These are phyloP conservation scores for Bucorvus abyssinicus DNA, from an alignment of 2,797 vertebrate genomes.

Conservation along the genomic window DNA sequence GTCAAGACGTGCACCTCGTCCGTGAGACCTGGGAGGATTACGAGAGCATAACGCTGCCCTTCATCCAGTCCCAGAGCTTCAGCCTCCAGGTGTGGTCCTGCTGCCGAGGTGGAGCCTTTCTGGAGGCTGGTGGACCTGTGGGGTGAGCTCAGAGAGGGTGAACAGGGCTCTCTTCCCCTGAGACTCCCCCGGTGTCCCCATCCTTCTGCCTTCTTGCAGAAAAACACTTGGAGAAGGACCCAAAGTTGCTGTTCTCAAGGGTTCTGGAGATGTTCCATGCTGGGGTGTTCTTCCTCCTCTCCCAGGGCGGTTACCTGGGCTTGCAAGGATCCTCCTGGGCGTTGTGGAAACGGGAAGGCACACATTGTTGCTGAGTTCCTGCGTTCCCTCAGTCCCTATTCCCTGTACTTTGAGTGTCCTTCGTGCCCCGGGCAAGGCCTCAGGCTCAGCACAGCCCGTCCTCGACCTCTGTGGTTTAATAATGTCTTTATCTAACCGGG, in stretches of 20 bases:
- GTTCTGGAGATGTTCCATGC: background rate
- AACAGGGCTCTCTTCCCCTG: background rate
- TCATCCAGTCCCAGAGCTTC: constrained; percentile 87
- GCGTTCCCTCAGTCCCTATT: background rate
- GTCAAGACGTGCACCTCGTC: constrained; percentile 84
- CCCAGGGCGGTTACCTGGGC: background rate
- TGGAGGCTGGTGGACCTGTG: background rate
- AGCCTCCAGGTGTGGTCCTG: constrained; percentile 83
- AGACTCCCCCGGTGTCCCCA: rapidly evolving
- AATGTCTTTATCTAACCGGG: background rate
- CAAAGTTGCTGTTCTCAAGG: background rate
- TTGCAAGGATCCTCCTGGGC: background rate
- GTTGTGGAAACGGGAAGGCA: background rate
- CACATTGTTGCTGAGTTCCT: background rate
- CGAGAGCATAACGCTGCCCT: constrained; percentile 83
- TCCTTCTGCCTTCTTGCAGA: background rate
- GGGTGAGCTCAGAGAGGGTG: background rate
- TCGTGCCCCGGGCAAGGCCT: background rate
- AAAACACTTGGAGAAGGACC: background rate
- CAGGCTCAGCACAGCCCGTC: background rate
- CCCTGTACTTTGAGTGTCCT: background rate
- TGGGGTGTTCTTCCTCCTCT: background rate
- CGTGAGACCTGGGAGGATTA: constrained; percentile 87
- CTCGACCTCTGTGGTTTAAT: background rate
- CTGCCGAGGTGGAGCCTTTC: background rate